Base-by-base conservation (phyloP, 2,888 invertebrate species). In the Nasonovia ribisnigri region DNA sequence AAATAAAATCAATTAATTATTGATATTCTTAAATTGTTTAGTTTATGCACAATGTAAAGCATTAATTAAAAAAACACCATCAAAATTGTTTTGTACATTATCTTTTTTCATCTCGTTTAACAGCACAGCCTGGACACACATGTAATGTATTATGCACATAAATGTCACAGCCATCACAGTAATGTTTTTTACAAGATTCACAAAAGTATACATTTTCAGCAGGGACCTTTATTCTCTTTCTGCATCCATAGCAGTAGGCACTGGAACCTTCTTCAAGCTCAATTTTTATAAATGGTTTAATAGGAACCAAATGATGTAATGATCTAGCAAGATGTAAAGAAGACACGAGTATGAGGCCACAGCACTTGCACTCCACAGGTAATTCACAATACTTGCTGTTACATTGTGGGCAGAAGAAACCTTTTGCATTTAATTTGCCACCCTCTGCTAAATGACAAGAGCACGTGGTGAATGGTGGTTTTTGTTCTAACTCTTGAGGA, bases 291-390 rank as follows among this genome's bases (percentile, higher is more conserved):
- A 98, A 99, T 91, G 97, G 97, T 88, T 98, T 97, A 90, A 99
- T 97, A 0, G 99, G 99, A 96, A 99, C 99, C 94, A 99, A 96
- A 96, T 99, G 99, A 96, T 99, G 99, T 96, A 99, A 99, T 0
- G 99, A 99, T 95, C 99, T 97, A 6, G 99, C 99, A 91, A 99
- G 96, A 96, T 99, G 99, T 46, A 99, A 99, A 2, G 99, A 99
- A 1, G 99, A 99, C 29, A 99, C 99, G 90, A 99, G 96, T 11
- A 99, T 99, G 94, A 99, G 96, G 0, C 98, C 98, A 96, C 99
- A 99, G 24, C 98, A 98, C 95, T 98, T 97, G 95, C 99, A 99
- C 96, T 99, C 99, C 6, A 99, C 98, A 0, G 99, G 99, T 95
- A 99, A 96, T 96, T 99, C 99, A 96, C 99, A 99, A 96, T 99